Base-by-base conservation (phyloP, 2,888 invertebrate species). In the Dynastes tityus region DNA sequence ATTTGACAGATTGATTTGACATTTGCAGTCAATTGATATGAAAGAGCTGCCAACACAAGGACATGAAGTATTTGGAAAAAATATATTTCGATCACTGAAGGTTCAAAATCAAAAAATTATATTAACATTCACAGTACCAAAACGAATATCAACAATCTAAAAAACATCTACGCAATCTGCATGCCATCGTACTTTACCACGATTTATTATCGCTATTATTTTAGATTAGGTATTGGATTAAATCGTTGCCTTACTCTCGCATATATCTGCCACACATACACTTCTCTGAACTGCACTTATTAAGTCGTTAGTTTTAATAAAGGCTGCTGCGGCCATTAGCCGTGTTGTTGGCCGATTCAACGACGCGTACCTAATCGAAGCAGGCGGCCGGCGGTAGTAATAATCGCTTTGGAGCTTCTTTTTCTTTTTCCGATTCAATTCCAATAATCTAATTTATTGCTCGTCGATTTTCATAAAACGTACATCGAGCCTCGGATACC, bases 241-340 rank as follows among this genome's bases (percentile, higher is more conserved):
- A 58, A 22, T 58, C 55, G 16, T 58, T 58, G n/a, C 22, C 55
- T 58, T 22, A 58, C 22, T 3, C 53, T 16, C 2, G 16, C 16
- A 16, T 6, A n/a, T 8, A 16, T 22, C n/a, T 2, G 6, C 16
- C 22, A 22, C 55, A 4, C 5, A 16, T 55, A 55, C 16, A 55
- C 22, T 22, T 22, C 55, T 58, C 8, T 5, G 55, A 16, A 4
- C 55, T 5, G 4, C 55, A 58, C 70, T 70, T 70, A 70, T 70
- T 70, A 70, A 70, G 70, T 70, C 70, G 70, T 70, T 70, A 55
- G 53, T 70, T 70, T 70, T 70, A 70, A 70, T 70, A 70, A 70
- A 70, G 22, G 55, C 55, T 22, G 55, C 55, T 22, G 22, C 22
- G 55, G 22, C 27, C 55, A 22, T 16, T 45, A 67, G 22, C 65